Base-by-base conservation (phyloP, 2,797 vertebrate genomes). In the Acrossocheilus fasciatus region DNA sequence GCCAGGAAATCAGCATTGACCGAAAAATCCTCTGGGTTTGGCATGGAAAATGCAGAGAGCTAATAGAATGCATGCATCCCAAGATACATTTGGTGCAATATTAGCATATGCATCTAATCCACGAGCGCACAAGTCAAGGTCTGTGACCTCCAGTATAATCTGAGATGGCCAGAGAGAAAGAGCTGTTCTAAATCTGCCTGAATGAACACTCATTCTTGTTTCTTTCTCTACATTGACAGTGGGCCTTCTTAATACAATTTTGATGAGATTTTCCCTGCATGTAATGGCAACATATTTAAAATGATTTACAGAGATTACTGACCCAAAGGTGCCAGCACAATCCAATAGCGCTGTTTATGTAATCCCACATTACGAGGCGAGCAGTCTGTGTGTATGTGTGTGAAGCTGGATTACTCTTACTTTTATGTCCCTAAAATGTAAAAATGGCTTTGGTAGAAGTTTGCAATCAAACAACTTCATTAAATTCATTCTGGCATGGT, bases 251-350 rank as follows among this genome's bases (percentile, higher is more conserved):
- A 92, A 92, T 91, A 89, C 88, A 90, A 57, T 92, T 94, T 91
- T 93, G 91, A 94, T 90, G 90, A 93, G 93, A 95, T 95, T 94
- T 94, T 52, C 54, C 43, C 12, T 36, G 77, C 87, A 87, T 91
- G 85, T 89, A 92, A 91, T 89, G 89, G 86, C 88, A 93, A 87
- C 93, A 94, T 95, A 95, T 95, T 95, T 91, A 80, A 90, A 77
- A 80, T 83, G 89, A 93, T 93, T 93, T 87, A 89, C 47, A 39
- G 82, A 87, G 89, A 92, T 92, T 91, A 91, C 72, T 87, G 87
- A 80, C 86, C 89, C 88, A 88, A 87, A 91, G 91, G 91, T 92
- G 90, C 90, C 85, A 88, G 74, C 86, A 87, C 91, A 93, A 94
- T 94, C 93, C 92, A 89, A 85, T 93, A 90, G 93, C 89, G 84